Base-by-base conservation (phyloP, 2,113 vertebrate species). In the Apaloderma vittatum region DNA sequence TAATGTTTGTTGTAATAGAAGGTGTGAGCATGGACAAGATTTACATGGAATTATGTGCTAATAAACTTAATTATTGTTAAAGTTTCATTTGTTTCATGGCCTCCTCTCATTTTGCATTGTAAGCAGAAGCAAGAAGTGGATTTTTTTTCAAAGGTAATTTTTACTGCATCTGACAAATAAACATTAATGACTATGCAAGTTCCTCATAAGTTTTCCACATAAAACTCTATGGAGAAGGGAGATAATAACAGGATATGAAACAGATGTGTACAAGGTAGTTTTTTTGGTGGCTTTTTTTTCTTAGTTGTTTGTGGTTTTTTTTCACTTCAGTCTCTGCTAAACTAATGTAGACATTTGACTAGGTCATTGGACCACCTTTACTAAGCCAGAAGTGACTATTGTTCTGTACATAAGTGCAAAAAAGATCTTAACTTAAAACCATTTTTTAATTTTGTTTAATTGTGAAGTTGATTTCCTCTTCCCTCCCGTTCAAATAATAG, bases 341-440 rank as follows among this genome's bases (percentile, higher is more conserved):
- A 74, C 63, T 59, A 62, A 11, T 29, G 51, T 46, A 63, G 52
- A 11, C 37, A 9, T 74, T 85, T 51, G 43, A 27, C 37, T 72
- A 27, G 8, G 11, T 68, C 0, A 0, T 65, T 72, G 45, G 23
- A 68, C 36, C 29, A 72, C 6, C 5, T 3, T 65, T 78, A 48
- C 52, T 85, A 75, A 94, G 71, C 34, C 22, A 52, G 61, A 82
- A 65, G 13, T 43, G 43, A 79, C 43, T 77, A 37, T 29, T 15
- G 22, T 30, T 51, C 29, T 78, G 37, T 62, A 48, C 8, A 63
- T 19, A 34, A 92, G 74, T 63, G 74, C 43, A 9, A 75, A 72
- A 90, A 86, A 73, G 4, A 55, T 34, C 78, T 96, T 77, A 84
- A 71, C 22, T 67, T 93, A 90, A 94, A 93, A 34, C 37, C 15